Percentiles rank a stretch among this genome's conserved stretches.
Conservation (phyloP, 2,113 vertebrate genomes). For the Passerina amoena region DNA sequence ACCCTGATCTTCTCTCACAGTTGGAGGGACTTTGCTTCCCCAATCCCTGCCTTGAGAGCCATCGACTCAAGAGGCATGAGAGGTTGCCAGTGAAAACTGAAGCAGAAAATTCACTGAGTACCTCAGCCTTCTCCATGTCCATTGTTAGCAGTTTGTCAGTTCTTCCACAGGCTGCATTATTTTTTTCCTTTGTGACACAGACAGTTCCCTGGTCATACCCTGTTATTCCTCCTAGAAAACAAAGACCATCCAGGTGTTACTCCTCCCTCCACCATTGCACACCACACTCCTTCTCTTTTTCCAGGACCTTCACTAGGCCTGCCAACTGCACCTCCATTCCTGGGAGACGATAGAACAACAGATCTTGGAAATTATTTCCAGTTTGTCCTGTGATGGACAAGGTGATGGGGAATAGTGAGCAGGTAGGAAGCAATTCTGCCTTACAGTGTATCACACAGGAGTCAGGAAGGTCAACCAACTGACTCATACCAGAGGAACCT, state of each 20-base stretch:
- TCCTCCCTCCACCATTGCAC: background rate
- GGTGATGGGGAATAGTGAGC: background rate
- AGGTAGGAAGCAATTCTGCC: background rate
- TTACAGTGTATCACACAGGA: fast-evolving
- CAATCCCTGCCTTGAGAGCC: background rate
- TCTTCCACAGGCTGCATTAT: background rate
- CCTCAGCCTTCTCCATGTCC: background rate
- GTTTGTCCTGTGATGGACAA: background rate
- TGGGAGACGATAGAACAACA: background rate
- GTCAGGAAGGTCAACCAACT: background rate
- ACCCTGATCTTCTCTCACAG: background rate
- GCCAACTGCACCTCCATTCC: background rate
- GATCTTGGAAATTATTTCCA: background rate
- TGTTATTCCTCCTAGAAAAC: background rate
- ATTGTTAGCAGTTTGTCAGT: background rate
- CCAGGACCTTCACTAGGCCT: background rate
- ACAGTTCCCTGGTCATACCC: too few species aligned
- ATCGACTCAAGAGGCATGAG: background rate
- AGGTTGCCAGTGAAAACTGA: background rate
- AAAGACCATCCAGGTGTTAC: background rate
- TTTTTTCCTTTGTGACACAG: background rate
- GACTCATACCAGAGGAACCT: background rate
- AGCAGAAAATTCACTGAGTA: background rate
- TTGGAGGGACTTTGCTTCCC: background rate
- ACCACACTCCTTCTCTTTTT: background rate